Base-by-base conservation (phyloP, 1,140 invertebrate species). In the Papilio polyxenes region DNA sequence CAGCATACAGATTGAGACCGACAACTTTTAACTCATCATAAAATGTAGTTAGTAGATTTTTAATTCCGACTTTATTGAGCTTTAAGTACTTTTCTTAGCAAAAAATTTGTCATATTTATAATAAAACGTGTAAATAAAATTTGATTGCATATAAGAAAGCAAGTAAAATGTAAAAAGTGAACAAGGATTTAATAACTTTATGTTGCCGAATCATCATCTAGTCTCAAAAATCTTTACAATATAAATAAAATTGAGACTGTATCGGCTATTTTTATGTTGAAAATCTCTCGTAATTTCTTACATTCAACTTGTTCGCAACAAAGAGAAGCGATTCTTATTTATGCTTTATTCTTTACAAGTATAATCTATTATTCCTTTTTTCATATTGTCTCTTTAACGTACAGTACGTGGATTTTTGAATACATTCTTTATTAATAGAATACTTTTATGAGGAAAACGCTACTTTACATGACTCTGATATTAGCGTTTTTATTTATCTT, bases 271-370 rank as follows among this genome's bases (percentile, higher is more conserved):
- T 62, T 40, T 72, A 72, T 37, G 23, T 15, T 72, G 31, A 13
- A 69, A 40, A 37, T 72, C 31, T 72, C 31, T 72, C 37, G 65
- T 72, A 15, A 72, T 72, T 72, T 72, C 37, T 72, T 72, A 37
- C 62, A 65, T 72, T 37, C 65, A 72, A 72, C 31, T 65, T 65
- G 6, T 40, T 72, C 65, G 65, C 65, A 72, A 72, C 65, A 40
- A 72, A 72, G 65, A 40, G 65, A 65, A 72, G 31, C 13, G 65
- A 72, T 72, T 72, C 65, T 72, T 72, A 23, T 72, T 72, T 72
- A 31, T 72, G 31, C 65, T 72, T 72, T 72, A 72, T 72, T 40
- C 62, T 69, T 40, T 72, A 72, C 3, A 72, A 31, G 62, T 65
- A 17, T 37, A 37, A 5, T 72, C 13, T 72, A 72, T 72, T 72